Conservation (phyloP, 2,888 invertebrate species). For the Ametastegia equiseti region DNA sequence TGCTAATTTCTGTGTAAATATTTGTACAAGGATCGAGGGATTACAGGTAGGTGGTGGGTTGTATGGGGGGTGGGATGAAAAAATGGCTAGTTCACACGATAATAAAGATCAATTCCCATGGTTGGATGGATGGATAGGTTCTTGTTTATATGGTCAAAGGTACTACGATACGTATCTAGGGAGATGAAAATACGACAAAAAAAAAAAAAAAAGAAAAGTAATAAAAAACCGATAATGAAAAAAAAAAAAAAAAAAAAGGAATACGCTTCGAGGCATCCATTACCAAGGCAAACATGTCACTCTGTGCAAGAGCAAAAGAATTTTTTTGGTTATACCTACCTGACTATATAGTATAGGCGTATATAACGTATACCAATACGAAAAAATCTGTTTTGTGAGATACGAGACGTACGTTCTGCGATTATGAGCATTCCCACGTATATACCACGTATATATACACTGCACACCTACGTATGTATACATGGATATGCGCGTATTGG, state of each 20-base stretch:
- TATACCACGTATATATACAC: background rate
- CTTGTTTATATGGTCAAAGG: background rate
- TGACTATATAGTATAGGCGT: too few species aligned
- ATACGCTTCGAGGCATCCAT: constrained; percentile 14
- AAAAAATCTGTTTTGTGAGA: background rate
- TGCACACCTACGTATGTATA: background rate
- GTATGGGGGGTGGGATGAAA: background rate
- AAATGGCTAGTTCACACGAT: constrained; percentile 21
- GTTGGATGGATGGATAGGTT: background rate
- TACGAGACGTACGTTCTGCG: background rate
- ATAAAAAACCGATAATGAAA: background rate
- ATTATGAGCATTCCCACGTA: background rate
- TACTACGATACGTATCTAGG: too few species aligned
- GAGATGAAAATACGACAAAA: too few species aligned
- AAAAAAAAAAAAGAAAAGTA: background rate
- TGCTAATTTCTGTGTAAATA: background rate
- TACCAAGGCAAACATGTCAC: constrained; percentile 41
- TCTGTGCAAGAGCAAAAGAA: background rate
- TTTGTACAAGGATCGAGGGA: background rate
- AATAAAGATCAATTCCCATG: constrained; percentile 39
- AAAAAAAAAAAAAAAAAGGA: background rate
- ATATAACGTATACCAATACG: background rate
- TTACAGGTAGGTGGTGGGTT: background rate
- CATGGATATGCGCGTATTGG: too few species aligned
- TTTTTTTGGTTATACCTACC: too few species aligned